Percentiles rank a stretch among this genome's conserved stretches.
phyloP scores from a whole-genome alignment of 2,888 invertebrate species.

The Amiota minor region DNA sequence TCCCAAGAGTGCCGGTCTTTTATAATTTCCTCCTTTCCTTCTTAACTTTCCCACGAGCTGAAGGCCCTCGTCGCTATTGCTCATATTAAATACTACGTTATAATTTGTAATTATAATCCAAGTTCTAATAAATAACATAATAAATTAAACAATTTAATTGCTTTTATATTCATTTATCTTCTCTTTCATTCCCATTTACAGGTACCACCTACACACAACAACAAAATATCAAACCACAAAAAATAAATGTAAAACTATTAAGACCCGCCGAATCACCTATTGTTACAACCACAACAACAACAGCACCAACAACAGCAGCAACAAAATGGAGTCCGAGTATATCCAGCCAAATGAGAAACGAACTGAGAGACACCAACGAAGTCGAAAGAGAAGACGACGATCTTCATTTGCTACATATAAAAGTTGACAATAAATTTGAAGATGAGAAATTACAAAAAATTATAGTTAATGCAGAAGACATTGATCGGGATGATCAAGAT shows the following conservation, averaged over 20 bases:
- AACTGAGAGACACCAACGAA: conserved; percentile 19
- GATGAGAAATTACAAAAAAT: not conserved
- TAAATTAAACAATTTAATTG: no score
- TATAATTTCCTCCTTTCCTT: no score
- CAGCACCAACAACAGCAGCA: conserved; percentile 40
- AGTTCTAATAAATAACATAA: no score
- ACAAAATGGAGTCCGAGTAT: conserved; percentile 59
- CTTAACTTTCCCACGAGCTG: no score
- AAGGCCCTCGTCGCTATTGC: no score
- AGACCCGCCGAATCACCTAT: conserved; percentile 52
- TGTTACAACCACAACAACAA: conserved; percentile 35
- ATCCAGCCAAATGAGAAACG: conserved; percentile 39
- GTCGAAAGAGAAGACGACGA: conserved; percentile 34
- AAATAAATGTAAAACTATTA: conserved; percentile 29
- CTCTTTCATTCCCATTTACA: conserved; percentile 40
- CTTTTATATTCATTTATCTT: not conserved
- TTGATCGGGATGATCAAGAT: not conserved
- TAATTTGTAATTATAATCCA: no score
- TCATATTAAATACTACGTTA: no score
- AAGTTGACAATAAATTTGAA: conserved; percentile 60
- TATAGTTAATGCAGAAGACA: not conserved
- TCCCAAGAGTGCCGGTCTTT: no score
- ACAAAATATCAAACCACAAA: conserved; percentile 65
- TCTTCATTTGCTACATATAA: conserved; percentile 18
- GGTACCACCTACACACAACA: conserved; percentile 69